Evolutionary conservation across 2,113 vertebrate species (phyloP).

Genomic region (Engystomops pustulosus): DNA sequence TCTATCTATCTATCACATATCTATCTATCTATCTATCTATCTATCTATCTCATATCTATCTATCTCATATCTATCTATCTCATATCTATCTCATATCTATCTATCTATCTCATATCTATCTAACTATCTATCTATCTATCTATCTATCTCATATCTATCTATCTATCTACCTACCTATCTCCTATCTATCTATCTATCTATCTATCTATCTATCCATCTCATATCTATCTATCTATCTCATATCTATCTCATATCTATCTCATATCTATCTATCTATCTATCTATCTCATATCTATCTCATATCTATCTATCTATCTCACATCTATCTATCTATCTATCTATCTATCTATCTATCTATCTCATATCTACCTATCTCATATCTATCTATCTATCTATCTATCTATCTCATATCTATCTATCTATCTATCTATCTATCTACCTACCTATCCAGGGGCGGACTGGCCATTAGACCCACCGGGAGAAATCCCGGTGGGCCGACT

Average conservation of each 20-base stretch:
- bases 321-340: neutral
- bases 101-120: slow-evolving; percentile 4
- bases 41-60: too few relatives aligned
- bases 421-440: neutral
- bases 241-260: too few relatives aligned
- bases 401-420: neutral
- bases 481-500: too few relatives aligned
- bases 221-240: too few relatives aligned
- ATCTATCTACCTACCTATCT: neutral
- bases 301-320: neutral
- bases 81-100: slow-evolving; percentile 1
- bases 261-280: neutral
- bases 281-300: slow-evolving; percentile 1
- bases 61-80: neutral
- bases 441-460: too few relatives aligned
- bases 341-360: neutral
- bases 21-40: neutral
- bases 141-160: too few relatives aligned
- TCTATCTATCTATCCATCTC: slow-evolving; percentile 21
- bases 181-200: slow-evolving; percentile 1
- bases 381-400: too few relatives aligned
- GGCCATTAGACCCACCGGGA: too few relatives aligned
- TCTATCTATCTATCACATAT: too few relatives aligned
- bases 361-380: too few relatives aligned
- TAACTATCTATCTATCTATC: too few relatives aligned